These are phyloP conservation scores for Picathartes gymnocephalus DNA, from an alignment of 2,113 vertebrate species.

Conservation along the genomic window DNA sequence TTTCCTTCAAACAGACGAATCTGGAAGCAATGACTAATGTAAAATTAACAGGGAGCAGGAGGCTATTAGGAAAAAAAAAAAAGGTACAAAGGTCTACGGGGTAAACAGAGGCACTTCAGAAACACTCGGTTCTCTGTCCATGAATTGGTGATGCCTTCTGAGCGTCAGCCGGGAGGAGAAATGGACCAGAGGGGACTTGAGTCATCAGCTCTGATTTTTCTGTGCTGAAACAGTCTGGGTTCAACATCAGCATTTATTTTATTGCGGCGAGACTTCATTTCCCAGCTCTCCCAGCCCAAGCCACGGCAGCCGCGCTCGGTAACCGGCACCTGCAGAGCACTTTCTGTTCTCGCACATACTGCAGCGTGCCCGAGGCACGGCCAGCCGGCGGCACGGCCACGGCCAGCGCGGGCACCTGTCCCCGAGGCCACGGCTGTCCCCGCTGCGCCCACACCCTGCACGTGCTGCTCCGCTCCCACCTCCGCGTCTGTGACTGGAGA, in stretches of 20 bases:
- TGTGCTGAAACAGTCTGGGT: fast-evolving
- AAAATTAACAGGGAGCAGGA: not conserved
- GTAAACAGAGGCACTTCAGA: not conserved
- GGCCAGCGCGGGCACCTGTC: not conserved
- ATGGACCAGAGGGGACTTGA: not conserved
- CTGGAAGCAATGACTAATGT: slow-evolving; percentile 17
- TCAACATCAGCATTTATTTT: not conserved
- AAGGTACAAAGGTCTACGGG: not conserved
- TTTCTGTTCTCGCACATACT: not conserved
- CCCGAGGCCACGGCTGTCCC: not conserved
- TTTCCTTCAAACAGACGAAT: not conserved
- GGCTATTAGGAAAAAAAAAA: not conserved
- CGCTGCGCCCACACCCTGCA: not conserved
- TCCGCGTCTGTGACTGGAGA: fast-evolving
- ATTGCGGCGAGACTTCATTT: not conserved
- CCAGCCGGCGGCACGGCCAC: not conserved
- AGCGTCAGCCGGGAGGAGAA: not conserved
- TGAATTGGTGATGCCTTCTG: not conserved
- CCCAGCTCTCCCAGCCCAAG: not conserved
- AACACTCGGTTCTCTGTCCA: not conserved
- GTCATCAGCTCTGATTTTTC: not conserved
- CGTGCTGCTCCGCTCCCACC: not conserved
- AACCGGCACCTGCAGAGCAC: not conserved
- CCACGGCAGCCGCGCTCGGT: not conserved
- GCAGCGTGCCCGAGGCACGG: not conserved